A percentile compares a stretch with the other conserved stretches of the same genome.
Evolutionary conservation across 2,797 vertebrate species (phyloP).

Genomic region (Argyrosomus regius): DNA sequence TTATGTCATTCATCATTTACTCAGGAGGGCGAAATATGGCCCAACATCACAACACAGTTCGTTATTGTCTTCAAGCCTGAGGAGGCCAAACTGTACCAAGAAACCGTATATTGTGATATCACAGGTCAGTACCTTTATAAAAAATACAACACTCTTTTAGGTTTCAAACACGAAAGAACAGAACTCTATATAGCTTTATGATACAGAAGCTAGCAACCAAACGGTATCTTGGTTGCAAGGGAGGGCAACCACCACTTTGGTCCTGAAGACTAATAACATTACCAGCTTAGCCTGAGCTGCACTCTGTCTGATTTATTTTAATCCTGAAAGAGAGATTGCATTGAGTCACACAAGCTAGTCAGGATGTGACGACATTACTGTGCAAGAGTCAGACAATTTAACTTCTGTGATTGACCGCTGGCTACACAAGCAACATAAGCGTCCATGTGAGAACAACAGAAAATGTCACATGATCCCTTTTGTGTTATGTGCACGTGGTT

Average conservation of each 20-base stretch:
- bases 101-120: conserved; percentile 88
- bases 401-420: no score
- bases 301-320: no score
- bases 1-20: conserved; percentile 3
- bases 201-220: neutral
- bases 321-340: no score
- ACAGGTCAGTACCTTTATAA: conserved; percentile 83
- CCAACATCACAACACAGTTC: conserved; percentile 85
- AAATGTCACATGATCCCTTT: no score
- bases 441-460: no score
- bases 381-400: no score
- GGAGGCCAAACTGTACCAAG: conserved; percentile 86
- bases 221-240: neutral
- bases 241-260: neutral
- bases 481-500: no score
- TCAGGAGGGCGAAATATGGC: conserved; percentile 91
- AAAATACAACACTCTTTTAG: neutral
- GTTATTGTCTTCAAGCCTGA: conserved; percentile 87
- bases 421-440: no score
- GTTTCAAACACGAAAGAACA: neutral
- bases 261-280: no score
- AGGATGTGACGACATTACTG: no score
- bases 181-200: neutral
- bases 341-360: no score
- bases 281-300: no score